A percentile compares a stretch with the other conserved stretches of the same genome.
phyloP scores from a whole-genome alignment of 2,888 invertebrate species.

The Drosophila eohydei region DNA sequence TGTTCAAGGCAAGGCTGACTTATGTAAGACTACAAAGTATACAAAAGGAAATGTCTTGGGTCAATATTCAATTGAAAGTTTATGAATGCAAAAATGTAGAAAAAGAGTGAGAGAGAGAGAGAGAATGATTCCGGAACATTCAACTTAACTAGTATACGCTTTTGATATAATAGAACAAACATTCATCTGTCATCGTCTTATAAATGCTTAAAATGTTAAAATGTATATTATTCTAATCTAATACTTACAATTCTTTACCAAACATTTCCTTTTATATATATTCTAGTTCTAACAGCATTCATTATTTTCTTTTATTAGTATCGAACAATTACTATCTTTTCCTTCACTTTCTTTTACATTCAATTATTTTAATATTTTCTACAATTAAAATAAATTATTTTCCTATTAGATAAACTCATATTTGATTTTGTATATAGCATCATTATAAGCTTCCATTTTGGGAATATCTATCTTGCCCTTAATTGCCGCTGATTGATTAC shows the following conservation, averaged over 20 bases:
- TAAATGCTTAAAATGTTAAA: too few relatives aligned
- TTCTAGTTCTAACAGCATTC: background rate
- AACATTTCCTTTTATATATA: too few relatives aligned
- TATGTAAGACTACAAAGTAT: background rate
- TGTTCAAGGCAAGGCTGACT: conserved; percentile 41
- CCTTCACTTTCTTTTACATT: background rate
- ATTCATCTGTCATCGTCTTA: too few relatives aligned
- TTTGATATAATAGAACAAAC: too few relatives aligned
- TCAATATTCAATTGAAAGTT: background rate
- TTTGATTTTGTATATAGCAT: background rate
- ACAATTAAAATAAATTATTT: background rate
- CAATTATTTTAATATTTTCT: background rate
- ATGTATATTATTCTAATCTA: too few relatives aligned
- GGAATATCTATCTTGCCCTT: background rate
- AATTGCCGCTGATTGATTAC: background rate
- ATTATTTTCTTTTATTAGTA: background rate
- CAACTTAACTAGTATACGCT: too few relatives aligned
- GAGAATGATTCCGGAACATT: too few relatives aligned
- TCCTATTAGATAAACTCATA: background rate
- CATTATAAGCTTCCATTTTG: background rate
- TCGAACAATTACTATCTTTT: background rate
- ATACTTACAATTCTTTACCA: too few relatives aligned
- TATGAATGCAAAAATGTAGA: background rate
- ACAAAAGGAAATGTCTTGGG: background rate
- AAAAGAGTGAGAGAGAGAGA: background rate